Conservation (phyloP, 2,113 vertebrate genomes). For the Oreochromis aureus region DNA sequence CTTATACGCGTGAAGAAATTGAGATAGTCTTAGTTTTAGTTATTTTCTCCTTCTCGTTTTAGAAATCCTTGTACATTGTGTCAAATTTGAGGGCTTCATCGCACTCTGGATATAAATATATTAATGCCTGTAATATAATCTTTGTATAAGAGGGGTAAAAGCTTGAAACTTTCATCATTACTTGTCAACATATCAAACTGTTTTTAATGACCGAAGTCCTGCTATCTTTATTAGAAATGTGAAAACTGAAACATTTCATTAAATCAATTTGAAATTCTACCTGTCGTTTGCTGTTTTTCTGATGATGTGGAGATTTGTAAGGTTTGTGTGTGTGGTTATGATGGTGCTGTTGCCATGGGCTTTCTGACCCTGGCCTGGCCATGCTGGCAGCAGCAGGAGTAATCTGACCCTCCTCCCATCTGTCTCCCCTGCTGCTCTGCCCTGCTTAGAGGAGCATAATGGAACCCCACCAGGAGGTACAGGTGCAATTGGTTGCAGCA, state of each 20-base stretch:
- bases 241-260: slow-evolving; percentile 75
- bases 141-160: slow-evolving; percentile 61
- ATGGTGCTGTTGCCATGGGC: slow-evolving; percentile 55
- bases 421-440: slow-evolving; percentile 75
- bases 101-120: slow-evolving; percentile 62
- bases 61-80: slow-evolving; percentile 69
- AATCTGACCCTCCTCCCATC: slow-evolving; percentile 79
- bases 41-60: slow-evolving; percentile 40
- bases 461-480: slow-evolving; percentile 59
- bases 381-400: slow-evolving; percentile 52
- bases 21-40: slow-evolving; percentile 53
- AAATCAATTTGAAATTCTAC: slow-evolving; percentile 71
- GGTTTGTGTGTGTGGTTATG: background rate
- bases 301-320: background rate
- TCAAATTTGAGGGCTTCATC: slow-evolving; percentile 60
- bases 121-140: slow-evolving; percentile 72
- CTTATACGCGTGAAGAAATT: slow-evolving; percentile 55
- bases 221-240: slow-evolving; percentile 76
- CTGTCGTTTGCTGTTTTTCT: background rate
- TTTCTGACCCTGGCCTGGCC: slow-evolving; percentile 57
- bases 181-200: slow-evolving; percentile 72
- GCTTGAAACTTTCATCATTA: slow-evolving; percentile 62
- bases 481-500: slow-evolving; percentile 62
- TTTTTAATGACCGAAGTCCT: slow-evolving; percentile 72
- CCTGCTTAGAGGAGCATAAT: slow-evolving; percentile 51